A percentile compares a stretch with the other conserved stretches of the same genome.
Conservation (phyloP, 2,113 vertebrate genomes). For the Lasiurus borealis region DNA sequence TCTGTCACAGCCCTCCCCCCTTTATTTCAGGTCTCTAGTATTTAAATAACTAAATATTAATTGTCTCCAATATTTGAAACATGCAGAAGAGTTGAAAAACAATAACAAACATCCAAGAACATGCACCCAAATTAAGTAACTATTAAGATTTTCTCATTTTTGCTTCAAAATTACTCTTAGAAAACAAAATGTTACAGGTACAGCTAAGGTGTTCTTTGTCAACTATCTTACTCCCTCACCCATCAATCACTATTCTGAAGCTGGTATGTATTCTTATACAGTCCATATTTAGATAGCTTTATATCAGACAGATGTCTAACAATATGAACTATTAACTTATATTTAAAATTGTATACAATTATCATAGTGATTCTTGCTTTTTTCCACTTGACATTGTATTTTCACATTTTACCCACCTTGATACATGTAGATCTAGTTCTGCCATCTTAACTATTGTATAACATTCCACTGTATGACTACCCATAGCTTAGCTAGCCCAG, state of each 20-base stretch:
- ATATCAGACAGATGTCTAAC: neutral
- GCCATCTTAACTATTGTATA: neutral
- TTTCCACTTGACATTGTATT: neutral
- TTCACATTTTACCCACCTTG: neutral
- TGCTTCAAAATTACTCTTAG: neutral
- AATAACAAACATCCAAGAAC: neutral
- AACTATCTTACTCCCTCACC: neutral
- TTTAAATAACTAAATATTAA: constrained; percentile 43
- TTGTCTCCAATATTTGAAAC: neutral
- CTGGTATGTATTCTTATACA: neutral
- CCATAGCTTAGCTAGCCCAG: neutral
- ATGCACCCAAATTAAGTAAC: neutral
- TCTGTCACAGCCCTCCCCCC: neutral
- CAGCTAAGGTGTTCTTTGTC: neutral
- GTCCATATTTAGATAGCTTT: neutral
- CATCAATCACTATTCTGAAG: neutral
- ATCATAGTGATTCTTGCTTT: neutral
- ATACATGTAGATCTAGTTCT: neutral
- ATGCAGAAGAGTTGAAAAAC: neutral
- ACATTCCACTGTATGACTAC: neutral
- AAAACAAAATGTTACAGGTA: neutral
- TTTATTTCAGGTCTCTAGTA: neutral
- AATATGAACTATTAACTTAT: neutral
- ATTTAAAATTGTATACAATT: neutral
- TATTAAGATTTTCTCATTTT: constrained; percentile 4